Percentiles rank a stretch among this genome's conserved stretches.
phyloP scores from a whole-genome alignment of 2,113 vertebrate genomes.

The Peromyscus maniculatus region DNA sequence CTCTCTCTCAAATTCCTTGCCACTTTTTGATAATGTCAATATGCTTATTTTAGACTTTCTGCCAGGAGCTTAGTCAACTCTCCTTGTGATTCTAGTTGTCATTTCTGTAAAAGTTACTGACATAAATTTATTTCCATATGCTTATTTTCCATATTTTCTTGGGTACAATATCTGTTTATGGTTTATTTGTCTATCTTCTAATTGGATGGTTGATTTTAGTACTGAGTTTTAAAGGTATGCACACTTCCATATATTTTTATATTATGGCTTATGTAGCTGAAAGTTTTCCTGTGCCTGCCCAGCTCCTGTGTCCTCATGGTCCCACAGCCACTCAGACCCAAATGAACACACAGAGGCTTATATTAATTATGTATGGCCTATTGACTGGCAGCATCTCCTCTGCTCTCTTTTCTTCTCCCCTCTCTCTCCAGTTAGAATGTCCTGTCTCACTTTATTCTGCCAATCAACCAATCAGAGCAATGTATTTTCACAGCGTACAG shows the following conservation, averaged over 20 bases:
- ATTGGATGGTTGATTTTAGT: slow-evolving; percentile 31
- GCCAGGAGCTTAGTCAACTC: background rate
- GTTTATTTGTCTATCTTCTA: slow-evolving; percentile 4
- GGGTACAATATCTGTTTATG: background rate
- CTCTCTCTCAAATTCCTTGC: background rate
- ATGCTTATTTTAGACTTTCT: slow-evolving; percentile 54
- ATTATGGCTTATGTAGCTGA: background rate
- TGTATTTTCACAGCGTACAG: no score
- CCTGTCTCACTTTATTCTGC: no score
- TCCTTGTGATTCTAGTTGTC: slow-evolving; percentile 25
- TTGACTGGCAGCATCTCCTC: no score
- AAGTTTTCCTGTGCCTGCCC: no score
- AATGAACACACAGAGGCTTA: no score
- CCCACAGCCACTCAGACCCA: no score
- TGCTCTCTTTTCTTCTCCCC: no score
- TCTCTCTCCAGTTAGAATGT: no score
- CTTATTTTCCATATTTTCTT: slow-evolving; percentile 28
- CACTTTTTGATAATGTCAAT: slow-evolving; percentile 25
- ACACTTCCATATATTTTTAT: background rate
- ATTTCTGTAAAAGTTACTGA: background rate
- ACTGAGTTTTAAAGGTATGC: background rate
- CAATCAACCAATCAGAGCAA: no score
- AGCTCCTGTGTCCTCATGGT: no score
- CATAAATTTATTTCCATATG: slow-evolving; percentile 10
- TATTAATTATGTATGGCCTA: no score